These are phyloP conservation scores for Cuculus canorus DNA, from an alignment of 2,797 vertebrate species.

Conservation along the genomic window DNA sequence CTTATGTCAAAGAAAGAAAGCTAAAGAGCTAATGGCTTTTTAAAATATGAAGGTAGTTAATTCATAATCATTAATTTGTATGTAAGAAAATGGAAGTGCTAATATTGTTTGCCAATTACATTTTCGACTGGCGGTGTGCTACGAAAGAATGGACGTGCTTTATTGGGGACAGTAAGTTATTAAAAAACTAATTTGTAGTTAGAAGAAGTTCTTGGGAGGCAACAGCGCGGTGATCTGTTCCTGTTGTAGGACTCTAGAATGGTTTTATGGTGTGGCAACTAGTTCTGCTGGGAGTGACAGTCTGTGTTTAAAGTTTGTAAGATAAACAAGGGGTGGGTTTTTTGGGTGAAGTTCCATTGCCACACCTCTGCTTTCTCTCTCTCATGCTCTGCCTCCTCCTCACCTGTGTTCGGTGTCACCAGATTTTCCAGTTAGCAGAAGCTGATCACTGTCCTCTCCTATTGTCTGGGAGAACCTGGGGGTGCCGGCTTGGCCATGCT, in stretches of 20 bases:
- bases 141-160: not conserved
- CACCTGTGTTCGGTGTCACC: rapidly evolving
- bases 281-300: not conserved
- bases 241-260: not conserved
- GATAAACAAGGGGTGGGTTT: not conserved
- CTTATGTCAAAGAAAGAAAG: not conserved
- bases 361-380: not conserved
- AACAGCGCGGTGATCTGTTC: not conserved
- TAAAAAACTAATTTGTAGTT: not conserved
- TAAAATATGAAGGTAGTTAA: not conserved
- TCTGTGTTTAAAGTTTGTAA: rapidly evolving
- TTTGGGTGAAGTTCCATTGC: not conserved
- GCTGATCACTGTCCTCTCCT: not conserved
- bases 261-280: not conserved
- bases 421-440: not conserved
- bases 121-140: not conserved
- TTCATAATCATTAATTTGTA: not conserved
- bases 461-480: not conserved
- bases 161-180: not conserved
- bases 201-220: not conserved
- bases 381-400: not conserved
- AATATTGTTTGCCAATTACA: not conserved
- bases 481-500: not conserved
- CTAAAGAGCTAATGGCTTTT: not conserved
- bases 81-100: not conserved